Conservation (phyloP, 2,888 invertebrate genomes). For the Agrochola lychnidis region DNA sequence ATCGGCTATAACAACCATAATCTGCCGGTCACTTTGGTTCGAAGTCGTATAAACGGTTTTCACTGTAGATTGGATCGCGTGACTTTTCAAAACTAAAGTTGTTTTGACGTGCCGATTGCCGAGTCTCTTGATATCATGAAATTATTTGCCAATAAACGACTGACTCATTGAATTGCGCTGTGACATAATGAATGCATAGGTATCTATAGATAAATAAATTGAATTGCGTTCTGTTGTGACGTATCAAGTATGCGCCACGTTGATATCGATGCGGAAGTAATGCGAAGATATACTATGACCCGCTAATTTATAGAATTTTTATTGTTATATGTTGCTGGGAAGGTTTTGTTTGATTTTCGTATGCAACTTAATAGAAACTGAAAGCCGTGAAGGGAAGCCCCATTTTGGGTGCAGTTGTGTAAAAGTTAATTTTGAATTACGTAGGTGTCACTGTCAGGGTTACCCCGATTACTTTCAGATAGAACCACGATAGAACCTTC, state of each 20-base stretch:
- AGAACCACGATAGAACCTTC: too few relatives aligned
- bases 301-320: neutral
- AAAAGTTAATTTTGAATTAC: neutral
- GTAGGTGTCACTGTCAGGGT: neutral
- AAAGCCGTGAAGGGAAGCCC: neutral
- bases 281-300: neutral
- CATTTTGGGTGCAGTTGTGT: neutral
- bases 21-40: too few relatives aligned
- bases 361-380: too few relatives aligned
- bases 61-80: neutral
- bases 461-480: neutral
- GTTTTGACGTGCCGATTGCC: conserved; percentile 7
- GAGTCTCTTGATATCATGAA: neutral
- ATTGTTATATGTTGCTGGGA: neutral
- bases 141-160: conserved; percentile 12
- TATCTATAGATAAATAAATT: neutral
- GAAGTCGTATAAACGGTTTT: too few relatives aligned
- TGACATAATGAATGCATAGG: conserved; percentile 17
- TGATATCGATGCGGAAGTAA: conserved; percentile 1
- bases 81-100: neutral
- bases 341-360: neutral
- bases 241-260: neutral
- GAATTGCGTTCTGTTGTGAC: conserved; percentile 23
- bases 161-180: conserved; percentile 23
- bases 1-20: too few relatives aligned